These are phyloP conservation scores for Melanotaenia boesemani DNA, from an alignment of 2,797 vertebrate genomes.

Conservation along the genomic window DNA sequence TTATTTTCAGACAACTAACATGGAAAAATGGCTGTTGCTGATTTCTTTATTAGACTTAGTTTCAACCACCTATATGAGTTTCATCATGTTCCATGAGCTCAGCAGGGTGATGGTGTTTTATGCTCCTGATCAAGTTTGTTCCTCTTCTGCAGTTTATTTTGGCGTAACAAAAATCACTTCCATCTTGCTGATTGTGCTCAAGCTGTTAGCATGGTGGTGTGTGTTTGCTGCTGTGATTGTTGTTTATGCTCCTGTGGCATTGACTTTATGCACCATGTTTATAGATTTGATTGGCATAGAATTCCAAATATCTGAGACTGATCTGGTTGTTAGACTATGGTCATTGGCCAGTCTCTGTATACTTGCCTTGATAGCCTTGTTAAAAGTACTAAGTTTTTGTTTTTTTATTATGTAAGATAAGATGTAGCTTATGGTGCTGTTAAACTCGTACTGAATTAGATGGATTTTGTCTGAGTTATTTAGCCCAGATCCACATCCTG, in stretches of 20 bases:
- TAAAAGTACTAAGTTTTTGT: background rate
- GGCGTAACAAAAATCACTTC: background rate
- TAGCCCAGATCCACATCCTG: background rate
- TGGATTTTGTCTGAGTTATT: background rate
- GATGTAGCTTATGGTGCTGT: background rate
- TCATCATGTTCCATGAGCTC: background rate
- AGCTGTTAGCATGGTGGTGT: background rate
- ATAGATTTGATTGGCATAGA: background rate
- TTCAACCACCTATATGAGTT: background rate
- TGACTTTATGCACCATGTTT: background rate
- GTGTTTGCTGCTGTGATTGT: background rate
- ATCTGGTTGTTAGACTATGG: background rate
- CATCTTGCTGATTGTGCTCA: background rate
- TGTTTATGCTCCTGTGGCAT: background rate
- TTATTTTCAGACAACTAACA: background rate
- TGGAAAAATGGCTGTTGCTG: background rate
- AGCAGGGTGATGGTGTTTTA: background rate
- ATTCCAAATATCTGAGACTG: background rate
- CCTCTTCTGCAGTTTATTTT: background rate
- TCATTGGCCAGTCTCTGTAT: background rate
- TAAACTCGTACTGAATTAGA: background rate
- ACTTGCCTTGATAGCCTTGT: background rate
- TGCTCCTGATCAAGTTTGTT: background rate
- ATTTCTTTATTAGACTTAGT: background rate
- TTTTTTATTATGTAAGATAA: background rate